These are phyloP conservation scores for Battus philenor DNA, from an alignment of 1,140 invertebrate species.

Conservation along the genomic window DNA sequence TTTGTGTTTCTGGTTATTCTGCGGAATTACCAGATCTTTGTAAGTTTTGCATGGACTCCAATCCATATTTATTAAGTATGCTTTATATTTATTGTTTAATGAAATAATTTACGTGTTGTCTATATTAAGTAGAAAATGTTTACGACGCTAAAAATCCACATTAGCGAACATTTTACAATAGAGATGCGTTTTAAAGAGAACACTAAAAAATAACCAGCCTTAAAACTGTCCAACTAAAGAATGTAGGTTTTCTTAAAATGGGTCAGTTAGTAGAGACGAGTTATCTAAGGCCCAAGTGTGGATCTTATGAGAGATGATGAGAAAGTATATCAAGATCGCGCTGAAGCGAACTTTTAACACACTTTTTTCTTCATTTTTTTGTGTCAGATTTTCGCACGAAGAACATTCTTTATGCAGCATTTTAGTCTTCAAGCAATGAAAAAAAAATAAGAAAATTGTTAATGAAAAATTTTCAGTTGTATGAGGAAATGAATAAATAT, in stretches of 20 bases:
- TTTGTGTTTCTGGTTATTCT: too few species aligned
- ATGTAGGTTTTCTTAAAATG: constrained; percentile 16
- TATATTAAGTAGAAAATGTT: background rate
- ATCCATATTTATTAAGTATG: too few species aligned
- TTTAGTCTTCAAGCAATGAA: too few species aligned
- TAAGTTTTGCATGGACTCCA: too few species aligned
- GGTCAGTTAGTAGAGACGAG: constrained; percentile 14
- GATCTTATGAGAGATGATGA: constrained; percentile 15
- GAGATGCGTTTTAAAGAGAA: too few species aligned
- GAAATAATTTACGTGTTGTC: too few species aligned
- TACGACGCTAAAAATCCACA: background rate
- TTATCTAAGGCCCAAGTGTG: constrained; percentile 5
- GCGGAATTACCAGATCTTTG: too few species aligned
- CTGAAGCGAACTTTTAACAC: constrained; percentile 5
- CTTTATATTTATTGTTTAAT: too few species aligned
- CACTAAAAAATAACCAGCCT: constrained; percentile 13
- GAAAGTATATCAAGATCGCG: constrained; percentile 13
- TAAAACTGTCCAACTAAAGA: constrained; percentile 9
- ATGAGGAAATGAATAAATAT: too few species aligned
- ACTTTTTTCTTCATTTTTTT: constrained; percentile 9
- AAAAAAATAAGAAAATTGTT: too few species aligned
- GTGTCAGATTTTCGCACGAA: background rate
- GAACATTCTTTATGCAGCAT: background rate
- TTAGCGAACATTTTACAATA: background rate
- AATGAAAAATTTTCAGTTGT: too few species aligned